A percentile compares a stretch with the other conserved stretches of the same genome.
phyloP scores from a whole-genome alignment of 2,888 invertebrate genomes.

The Dastarcus helophoroides region DNA sequence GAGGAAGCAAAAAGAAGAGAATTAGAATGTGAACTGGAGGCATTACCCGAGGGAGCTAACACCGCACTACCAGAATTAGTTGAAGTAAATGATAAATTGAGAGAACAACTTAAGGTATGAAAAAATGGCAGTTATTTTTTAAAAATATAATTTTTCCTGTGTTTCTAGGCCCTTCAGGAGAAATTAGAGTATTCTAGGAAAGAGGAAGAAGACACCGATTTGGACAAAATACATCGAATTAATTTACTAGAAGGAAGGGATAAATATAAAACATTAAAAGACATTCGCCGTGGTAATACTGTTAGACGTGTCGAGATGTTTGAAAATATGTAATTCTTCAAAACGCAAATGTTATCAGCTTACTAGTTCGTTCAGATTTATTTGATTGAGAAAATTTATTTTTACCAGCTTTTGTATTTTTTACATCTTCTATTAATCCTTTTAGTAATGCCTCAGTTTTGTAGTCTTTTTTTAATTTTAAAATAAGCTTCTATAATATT shows the following conservation, averaged over 20 bases:
- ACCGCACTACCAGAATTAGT: constrained; percentile 28
- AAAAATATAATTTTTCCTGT: constrained; percentile 1
- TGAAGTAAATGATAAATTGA: constrained; percentile 28
- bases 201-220: constrained; percentile 26
- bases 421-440: too few relatives aligned
- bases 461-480: too few relatives aligned
- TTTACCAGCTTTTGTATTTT: too few relatives aligned
- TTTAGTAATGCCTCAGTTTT: too few relatives aligned
- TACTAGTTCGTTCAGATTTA: too few relatives aligned
- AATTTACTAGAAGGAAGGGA: constrained; percentile 30
- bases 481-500: too few relatives aligned
- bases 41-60: constrained; percentile 24
- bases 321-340: constrained; percentile 28
- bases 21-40: constrained; percentile 20
- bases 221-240: constrained; percentile 32
- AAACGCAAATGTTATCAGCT: too few relatives aligned
- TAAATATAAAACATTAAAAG: constrained; percentile 33
- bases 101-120: constrained; percentile 31
- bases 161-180: constrained; percentile 27
- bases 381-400: too few relatives aligned
- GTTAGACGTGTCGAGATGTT: constrained; percentile 33
- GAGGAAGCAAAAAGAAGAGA: constrained; percentile 10
- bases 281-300: constrained; percentile 34
- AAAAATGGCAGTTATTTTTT: constrained; percentile 1
- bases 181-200: constrained; percentile 27